A percentile compares a stretch with the other conserved stretches of the same genome.
Conservation (phyloP, 2,113 vertebrate species). For the Aptenodytes patagonicus region DNA sequence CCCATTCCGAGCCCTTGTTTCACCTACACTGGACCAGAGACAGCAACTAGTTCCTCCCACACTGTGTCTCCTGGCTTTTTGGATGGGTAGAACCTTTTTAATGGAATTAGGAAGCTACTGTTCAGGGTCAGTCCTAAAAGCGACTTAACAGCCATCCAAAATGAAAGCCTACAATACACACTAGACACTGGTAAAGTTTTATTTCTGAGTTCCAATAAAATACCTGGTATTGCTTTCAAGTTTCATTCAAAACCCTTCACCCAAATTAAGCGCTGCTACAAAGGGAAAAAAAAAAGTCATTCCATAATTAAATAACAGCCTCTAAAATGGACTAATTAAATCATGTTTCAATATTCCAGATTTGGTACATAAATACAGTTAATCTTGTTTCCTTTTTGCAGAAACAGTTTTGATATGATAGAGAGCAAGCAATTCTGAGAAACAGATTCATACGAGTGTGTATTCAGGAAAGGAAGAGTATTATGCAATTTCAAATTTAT, state of each 20-base stretch:
- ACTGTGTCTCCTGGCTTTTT: background rate
- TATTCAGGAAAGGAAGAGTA: background rate
- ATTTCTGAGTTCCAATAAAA: background rate
- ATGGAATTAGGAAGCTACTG: background rate
- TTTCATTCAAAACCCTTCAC: background rate
- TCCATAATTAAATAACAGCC: background rate
- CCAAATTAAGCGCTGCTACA: background rate
- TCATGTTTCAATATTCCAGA: background rate
- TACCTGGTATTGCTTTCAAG: background rate
- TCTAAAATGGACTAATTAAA: background rate
- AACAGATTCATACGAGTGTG: fast-evolving
- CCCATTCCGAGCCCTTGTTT: background rate
- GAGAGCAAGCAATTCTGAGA: background rate
- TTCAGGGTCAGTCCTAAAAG: background rate
- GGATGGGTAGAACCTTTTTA: background rate
- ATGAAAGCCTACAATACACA: background rate
- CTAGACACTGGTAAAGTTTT: background rate
- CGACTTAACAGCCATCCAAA: background rate
- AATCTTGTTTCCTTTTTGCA: background rate
- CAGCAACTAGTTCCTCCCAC: background rate
- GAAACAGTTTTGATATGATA: background rate
- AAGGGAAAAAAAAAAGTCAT: background rate
- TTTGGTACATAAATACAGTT: background rate
- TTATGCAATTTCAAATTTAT: background rate
- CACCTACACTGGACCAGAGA: background rate